These are phyloP conservation scores for Mimumesa dahlbomi DNA, from an alignment of 2,888 invertebrate genomes.

Conservation along the genomic window DNA sequence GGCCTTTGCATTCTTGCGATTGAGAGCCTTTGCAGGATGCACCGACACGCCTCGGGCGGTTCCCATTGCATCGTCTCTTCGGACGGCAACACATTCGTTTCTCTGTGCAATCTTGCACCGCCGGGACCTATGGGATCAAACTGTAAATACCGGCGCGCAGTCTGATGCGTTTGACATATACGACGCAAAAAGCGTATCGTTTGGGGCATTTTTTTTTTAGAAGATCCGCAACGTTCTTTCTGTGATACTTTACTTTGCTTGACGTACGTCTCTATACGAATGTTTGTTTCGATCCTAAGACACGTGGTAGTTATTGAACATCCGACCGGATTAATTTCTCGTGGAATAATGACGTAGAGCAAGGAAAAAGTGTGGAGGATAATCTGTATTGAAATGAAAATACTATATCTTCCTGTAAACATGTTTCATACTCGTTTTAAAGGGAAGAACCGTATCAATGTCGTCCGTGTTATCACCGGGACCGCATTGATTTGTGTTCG, in stretches of 20 bases:
- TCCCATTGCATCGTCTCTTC: constrained; percentile 68
- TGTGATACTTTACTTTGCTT: neutral
- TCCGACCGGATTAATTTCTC: too few species aligned
- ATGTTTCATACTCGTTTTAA: too few species aligned
- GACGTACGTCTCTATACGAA: neutral
- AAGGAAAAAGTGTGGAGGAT: too few species aligned
- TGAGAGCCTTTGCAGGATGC: constrained; percentile 67
- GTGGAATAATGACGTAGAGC: too few species aligned
- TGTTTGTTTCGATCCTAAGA: too few species aligned
- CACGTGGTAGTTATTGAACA: too few species aligned
- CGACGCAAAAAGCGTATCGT: neutral
- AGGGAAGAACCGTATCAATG: too few species aligned
- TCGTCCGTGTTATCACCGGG: neutral
- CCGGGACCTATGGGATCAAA: constrained; percentile 34
- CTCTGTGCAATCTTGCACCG: constrained; percentile 41
- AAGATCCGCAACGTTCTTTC: neutral
- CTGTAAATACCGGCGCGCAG: constrained; percentile 45
- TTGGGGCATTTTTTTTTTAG: neutral
- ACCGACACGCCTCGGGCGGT: constrained; percentile 72
- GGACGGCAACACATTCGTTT: constrained; percentile 59
- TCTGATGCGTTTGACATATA: constrained; percentile 24
- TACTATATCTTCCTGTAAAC: too few species aligned
- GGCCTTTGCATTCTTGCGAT: constrained; percentile 63
- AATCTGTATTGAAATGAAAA: too few species aligned
- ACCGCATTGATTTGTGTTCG: constrained; percentile 2